Evolutionary conservation across 2,113 vertebrate genomes (phyloP).

Genomic region (Probosciger aterrimus): DNA sequence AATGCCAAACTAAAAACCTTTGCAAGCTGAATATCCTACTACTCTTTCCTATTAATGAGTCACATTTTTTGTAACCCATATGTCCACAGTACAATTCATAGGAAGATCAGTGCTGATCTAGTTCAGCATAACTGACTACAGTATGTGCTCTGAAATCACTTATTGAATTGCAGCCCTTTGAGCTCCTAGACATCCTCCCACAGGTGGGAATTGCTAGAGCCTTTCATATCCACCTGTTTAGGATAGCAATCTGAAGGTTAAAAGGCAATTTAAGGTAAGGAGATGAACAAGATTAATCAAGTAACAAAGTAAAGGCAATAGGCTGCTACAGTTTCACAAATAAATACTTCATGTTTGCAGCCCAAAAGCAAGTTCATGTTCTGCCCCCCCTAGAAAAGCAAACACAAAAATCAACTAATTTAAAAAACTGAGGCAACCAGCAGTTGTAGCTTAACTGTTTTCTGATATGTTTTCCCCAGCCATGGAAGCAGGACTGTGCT

Average conservation of each 20-base stretch:
- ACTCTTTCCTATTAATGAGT: not conserved
- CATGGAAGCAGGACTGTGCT: not conserved
- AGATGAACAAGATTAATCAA: not conserved
- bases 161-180: not conserved
- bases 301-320: not conserved
- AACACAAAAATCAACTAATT: not conserved
- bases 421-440: not conserved
- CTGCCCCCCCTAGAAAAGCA: not conserved
- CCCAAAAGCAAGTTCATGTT: not conserved
- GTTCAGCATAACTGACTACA: not conserved
- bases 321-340: not conserved
- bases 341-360: not conserved
- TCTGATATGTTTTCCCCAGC: not conserved
- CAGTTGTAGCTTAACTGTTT: not conserved
- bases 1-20: not conserved
- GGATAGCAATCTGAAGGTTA: not conserved
- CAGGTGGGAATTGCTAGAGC: not conserved
- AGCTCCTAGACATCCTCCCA: not conserved
- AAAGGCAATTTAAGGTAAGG: not conserved
- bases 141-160: not conserved
- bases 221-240: not conserved
- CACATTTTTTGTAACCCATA: not conserved
- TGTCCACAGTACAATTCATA: not conserved
- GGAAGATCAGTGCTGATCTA: not conserved
- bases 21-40: not conserved